These are phyloP conservation scores for Lithophane ornitopus DNA, from an alignment of 2,888 invertebrate genomes.

Conservation along the genomic window DNA sequence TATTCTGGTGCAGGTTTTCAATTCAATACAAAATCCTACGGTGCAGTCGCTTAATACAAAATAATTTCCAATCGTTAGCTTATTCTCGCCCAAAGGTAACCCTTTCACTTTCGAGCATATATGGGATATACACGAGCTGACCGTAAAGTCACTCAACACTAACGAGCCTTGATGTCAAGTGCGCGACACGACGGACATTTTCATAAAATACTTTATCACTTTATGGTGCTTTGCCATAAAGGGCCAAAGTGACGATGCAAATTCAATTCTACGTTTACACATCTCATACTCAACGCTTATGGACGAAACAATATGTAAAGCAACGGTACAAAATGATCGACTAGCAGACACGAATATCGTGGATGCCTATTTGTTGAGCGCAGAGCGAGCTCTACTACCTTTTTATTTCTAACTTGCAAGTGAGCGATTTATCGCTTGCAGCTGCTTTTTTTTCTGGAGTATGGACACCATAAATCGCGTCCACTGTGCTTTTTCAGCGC, in stretches of 20 bases:
- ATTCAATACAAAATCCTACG: constrained; percentile 7
- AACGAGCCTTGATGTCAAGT: constrained; percentile 69
- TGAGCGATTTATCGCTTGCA: constrained; percentile 81
- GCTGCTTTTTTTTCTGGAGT: constrained; percentile 75
- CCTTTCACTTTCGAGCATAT: constrained; percentile 53
- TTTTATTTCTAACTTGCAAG: constrained; percentile 75
- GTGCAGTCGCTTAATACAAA: constrained; percentile 24
- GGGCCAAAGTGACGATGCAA: constrained; percentile 68
- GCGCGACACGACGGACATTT: constrained; percentile 63
- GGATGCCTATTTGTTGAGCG: constrained; percentile 77
- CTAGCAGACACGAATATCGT: constrained; percentile 71
- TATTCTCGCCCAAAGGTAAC: constrained; percentile 37
- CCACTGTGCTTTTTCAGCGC: constrained; percentile 69
- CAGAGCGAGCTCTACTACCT: constrained; percentile 70
- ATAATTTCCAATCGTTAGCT: constrained; percentile 31
- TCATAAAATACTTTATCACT: constrained; percentile 65
- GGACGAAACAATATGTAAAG: constrained; percentile 75
- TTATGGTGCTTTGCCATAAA: constrained; percentile 40
- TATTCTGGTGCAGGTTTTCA: not conserved
- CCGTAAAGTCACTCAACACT: constrained; percentile 67
- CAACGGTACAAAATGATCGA: constrained; percentile 78
- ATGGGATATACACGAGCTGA: constrained; percentile 59
- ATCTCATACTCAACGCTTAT: constrained; percentile 71
- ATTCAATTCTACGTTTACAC: constrained; percentile 72
- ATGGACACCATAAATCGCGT: constrained; percentile 75